Evolutionary conservation across 2,888 invertebrate genomes (phyloP).

Genomic region (Eilema caniola): DNA sequence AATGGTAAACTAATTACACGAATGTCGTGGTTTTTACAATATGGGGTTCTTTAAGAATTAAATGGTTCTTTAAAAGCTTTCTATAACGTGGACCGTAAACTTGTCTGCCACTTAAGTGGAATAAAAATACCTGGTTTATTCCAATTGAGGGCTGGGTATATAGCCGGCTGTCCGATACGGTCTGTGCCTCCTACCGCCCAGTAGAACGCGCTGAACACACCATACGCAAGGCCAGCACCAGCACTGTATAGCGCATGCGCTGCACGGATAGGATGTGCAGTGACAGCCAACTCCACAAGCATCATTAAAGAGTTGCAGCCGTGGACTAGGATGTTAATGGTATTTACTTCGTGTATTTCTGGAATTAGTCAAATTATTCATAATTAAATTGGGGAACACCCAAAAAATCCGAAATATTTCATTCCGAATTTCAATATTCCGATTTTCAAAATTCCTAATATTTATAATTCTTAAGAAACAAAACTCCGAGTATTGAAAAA

Average conservation of each 20-base stretch:
- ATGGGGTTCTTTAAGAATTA: too few species aligned
- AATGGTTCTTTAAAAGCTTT: too few species aligned
- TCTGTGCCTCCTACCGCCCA: slow-evolving; percentile 82
- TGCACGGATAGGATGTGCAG: slow-evolving; percentile 90
- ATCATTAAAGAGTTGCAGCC: slow-evolving; percentile 92
- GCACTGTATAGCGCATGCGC: slow-evolving; percentile 89
- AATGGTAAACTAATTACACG: slow-evolving; percentile 17
- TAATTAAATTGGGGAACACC: too few species aligned
- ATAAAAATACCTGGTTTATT: slow-evolving; percentile 88
- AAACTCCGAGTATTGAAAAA: too few species aligned
- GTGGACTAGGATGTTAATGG: slow-evolving; percentile 91
- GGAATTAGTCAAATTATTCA: neutral
- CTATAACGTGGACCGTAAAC: too few species aligned
- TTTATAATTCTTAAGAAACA: too few species aligned
- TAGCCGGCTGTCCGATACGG: slow-evolving; percentile 86
- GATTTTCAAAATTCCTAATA: too few species aligned
- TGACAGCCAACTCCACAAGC: slow-evolving; percentile 90
- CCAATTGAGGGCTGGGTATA: slow-evolving; percentile 93
- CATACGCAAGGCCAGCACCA: slow-evolving; percentile 85
- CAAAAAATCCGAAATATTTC: too few species aligned
- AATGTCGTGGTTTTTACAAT: too few species aligned
- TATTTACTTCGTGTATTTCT: slow-evolving; percentile 88
- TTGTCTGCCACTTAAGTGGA: too few species aligned
- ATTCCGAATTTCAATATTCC: too few species aligned
- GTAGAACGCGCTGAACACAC: slow-evolving; percentile 82